Conservation (phyloP, 2,113 vertebrate species). For the Varanus komodoensis region DNA sequence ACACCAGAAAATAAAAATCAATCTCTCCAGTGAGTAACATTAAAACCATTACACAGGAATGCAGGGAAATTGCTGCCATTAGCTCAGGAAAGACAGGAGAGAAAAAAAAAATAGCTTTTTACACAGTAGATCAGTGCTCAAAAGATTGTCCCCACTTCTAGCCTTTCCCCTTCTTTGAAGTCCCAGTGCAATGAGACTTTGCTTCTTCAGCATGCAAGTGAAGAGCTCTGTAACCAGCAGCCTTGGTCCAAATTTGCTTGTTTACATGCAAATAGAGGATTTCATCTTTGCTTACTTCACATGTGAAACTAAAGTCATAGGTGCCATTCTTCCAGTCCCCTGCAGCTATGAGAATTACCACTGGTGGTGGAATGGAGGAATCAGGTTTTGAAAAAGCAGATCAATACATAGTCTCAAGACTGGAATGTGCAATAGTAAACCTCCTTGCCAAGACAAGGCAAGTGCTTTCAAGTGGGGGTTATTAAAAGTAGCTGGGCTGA, state of each 20-base stretch:
- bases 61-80: slow-evolving; percentile 74
- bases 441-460: slow-evolving; percentile 21
- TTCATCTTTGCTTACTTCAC: slow-evolving; percentile 3
- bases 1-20: slow-evolving; percentile 86
- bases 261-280: slow-evolving; percentile 15
- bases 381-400: not conserved
- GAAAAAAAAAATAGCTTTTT: slow-evolving; percentile 74
- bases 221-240: slow-evolving; percentile 19
- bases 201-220: slow-evolving; percentile 6
- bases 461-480: slow-evolving; percentile 18
- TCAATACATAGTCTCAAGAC: not conserved
- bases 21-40: slow-evolving; percentile 94
- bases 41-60: slow-evolving; percentile 86
- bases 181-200: slow-evolving; percentile 71
- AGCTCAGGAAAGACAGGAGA: slow-evolving; percentile 78
- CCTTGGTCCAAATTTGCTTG: slow-evolving; percentile 37
- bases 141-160: slow-evolving; percentile 80
- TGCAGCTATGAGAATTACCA: not conserved
- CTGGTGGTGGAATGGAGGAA: slow-evolving; percentile 25
- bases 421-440: slow-evolving; percentile 22
- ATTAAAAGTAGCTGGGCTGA: slow-evolving; percentile 18
- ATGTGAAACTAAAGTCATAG: slow-evolving; percentile 12
- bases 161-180: slow-evolving; percentile 84
- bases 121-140: slow-evolving; percentile 89
- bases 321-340: slow-evolving; percentile 42